Conservation (phyloP, 2,888 invertebrate genomes). For the Apocheima hispidaria region DNA sequence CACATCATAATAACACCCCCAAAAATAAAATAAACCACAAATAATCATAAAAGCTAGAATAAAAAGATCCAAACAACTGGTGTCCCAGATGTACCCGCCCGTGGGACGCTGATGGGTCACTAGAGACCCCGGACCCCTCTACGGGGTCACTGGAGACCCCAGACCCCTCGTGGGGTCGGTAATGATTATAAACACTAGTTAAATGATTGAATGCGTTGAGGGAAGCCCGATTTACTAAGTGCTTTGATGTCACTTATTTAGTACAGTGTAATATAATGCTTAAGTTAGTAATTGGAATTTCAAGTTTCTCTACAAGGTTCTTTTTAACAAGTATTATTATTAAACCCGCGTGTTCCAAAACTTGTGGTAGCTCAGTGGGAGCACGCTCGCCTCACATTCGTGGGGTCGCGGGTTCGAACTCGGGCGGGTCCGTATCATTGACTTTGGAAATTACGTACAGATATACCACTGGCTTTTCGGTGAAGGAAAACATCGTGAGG, state of each 20-base stretch:
- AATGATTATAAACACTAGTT: slow-evolving; percentile 81
- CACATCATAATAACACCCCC: background rate
- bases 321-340: too few species aligned
- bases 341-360: too few species aligned
- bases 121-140: slow-evolving; percentile 40
- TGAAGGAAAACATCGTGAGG: too few species aligned
- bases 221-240: slow-evolving; percentile 20
- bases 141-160: slow-evolving; percentile 39
- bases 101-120: slow-evolving; percentile 53
- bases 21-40: slow-evolving; percentile 17
- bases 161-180: slow-evolving; percentile 48
- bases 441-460: too few species aligned
- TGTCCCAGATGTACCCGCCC: slow-evolving; percentile 36
- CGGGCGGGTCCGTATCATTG: too few species aligned
- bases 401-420: too few species aligned
- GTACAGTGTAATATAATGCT: too few species aligned
- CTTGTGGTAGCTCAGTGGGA: too few species aligned
- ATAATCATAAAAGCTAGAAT: slow-evolving; percentile 29
- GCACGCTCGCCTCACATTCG: too few species aligned
- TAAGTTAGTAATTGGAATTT: too few species aligned
- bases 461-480: too few species aligned
- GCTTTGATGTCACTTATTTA: slow-evolving; percentile 13
- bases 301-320: too few species aligned
- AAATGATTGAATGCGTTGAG: slow-evolving; percentile 72
- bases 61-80: slow-evolving; percentile 40